Base-by-base conservation (phyloP, 1,140 invertebrate species). In the Tachypleus tridentatus region DNA sequence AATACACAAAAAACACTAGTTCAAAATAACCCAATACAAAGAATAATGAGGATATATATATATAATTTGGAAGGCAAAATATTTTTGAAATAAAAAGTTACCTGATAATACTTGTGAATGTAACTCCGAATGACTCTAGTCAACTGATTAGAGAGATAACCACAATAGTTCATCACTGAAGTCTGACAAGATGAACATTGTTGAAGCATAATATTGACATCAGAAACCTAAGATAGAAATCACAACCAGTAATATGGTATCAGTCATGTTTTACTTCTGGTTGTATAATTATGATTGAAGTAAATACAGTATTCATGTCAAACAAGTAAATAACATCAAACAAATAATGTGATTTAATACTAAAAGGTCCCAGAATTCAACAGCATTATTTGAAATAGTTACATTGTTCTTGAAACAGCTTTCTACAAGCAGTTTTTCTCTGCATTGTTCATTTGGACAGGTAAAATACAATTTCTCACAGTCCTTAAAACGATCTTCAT, bases 41-140 rank as follows among this genome's bases (percentile, higher is more conserved):
- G 29, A 29, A 29, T 29, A 29, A 29, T 29, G 29, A 29, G 29
- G 29, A 29, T 29, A 29, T 29, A 29, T 29, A 29, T 29, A 29
- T 29, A 29, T 29, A n/a, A n/a, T 29, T 29, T 29, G 29, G 29
- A 29, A 29, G 29, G 29, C 29, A 29, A 29, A 29, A 29, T 29
- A 29, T 2, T 29, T 29, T 29, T 29, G 29, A 29, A 29, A 29
- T 2, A 29, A 29, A 29, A 61, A 60, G 67, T 72, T 74, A 80
- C 81, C 70, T 81, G 75, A 73, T 93, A 93, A 77, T 93, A 96
- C 64, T 84, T 83, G 4, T 76, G 75, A 57, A 91, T 83, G 70
- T 84, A 66, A 4, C 29, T 6, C 51, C 61, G 58, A 52, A 69
- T 69, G 7, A 60, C 53, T 49, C 11, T 63, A 8, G 57, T 51